Evolutionary conservation across 1,140 invertebrate species (phyloP).

Genomic region (Cataglyphis hispanica): DNA sequence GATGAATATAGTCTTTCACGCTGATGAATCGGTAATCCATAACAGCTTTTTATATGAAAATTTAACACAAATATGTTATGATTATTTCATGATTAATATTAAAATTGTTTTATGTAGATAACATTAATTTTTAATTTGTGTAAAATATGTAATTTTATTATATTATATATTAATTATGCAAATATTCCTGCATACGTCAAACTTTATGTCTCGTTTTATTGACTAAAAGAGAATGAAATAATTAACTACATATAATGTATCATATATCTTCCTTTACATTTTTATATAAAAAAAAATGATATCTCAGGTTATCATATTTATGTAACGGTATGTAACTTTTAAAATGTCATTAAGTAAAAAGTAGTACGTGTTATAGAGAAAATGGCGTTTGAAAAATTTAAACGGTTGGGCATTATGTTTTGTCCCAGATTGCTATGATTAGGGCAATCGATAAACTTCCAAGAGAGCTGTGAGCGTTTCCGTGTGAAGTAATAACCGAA

Average conservation of each 20-base stretch:
- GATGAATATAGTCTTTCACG: slow-evolving; percentile 26
- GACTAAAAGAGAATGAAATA: not conserved
- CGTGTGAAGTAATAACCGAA: slow-evolving; percentile 47
- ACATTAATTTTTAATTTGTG: not conserved
- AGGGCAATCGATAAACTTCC: slow-evolving; percentile 14
- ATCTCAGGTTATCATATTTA: not conserved
- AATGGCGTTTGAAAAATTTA: not conserved
- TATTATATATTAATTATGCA: no score
- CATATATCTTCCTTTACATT: not conserved
- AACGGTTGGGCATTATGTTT: not conserved
- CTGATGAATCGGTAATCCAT: not conserved
- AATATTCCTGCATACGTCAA: not conserved
- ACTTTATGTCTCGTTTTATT: not conserved
- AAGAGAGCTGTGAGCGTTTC: slow-evolving; percentile 1
- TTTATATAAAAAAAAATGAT: not conserved
- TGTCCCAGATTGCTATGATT: slow-evolving; percentile 15
- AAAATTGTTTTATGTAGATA: not conserved
- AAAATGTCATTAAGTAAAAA: not conserved
- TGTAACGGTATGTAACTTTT: not conserved
- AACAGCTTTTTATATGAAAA: not conserved
- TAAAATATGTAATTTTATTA: not conserved
- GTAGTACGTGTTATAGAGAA: not conserved
- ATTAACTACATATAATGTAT: not conserved
- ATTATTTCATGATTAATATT: slow-evolving; percentile 8
- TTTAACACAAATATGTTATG: not conserved